Conservation (phyloP, 2,888 invertebrate species). For the Pyrocoelia pectoralis region DNA sequence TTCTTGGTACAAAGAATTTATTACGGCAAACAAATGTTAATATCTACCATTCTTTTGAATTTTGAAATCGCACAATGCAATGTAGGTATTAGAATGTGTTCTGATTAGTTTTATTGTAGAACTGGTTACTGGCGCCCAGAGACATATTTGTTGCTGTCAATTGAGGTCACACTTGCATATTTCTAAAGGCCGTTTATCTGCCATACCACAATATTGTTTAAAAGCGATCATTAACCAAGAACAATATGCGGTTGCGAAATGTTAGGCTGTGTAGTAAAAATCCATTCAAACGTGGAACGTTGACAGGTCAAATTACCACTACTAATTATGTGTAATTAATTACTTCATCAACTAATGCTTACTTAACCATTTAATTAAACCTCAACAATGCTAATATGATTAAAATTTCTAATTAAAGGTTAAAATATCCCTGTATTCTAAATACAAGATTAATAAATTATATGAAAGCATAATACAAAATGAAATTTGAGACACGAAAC, state of each 20-base stretch:
- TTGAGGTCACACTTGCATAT: slow-evolving; percentile 49
- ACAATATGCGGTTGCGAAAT: slow-evolving; percentile 13
- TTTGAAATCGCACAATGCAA: slow-evolving; percentile 40
- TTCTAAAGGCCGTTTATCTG: slow-evolving; percentile 46
- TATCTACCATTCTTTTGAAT: slow-evolving; percentile 25
- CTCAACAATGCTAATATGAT: slow-evolving; percentile 15
- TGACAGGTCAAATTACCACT: slow-evolving; percentile 4
- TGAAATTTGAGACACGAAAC: slow-evolving; percentile 18
- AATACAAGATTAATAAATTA: slow-evolving; percentile 5
- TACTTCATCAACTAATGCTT: slow-evolving; percentile 13
- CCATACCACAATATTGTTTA: slow-evolving; percentile 22
- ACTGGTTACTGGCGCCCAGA: slow-evolving; percentile 42
- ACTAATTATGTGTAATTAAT: slow-evolving; percentile 12
- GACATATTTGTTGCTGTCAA: slow-evolving; percentile 44
- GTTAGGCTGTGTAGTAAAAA: too few relatives aligned
- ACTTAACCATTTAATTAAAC: slow-evolving; percentile 17
- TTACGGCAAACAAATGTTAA: slow-evolving; percentile 31
- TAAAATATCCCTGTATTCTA: slow-evolving; percentile 5
- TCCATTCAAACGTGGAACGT: not conserved
- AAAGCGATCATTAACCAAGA: slow-evolving; percentile 12
- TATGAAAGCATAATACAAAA: not conserved
- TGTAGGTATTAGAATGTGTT: slow-evolving; percentile 43
- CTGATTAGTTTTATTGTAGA: slow-evolving; percentile 39
- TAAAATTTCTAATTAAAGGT: slow-evolving; percentile 22
- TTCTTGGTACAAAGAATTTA: slow-evolving; percentile 31